These are phyloP conservation scores for Phataginus tricuspis DNA, from an alignment of 2,797 vertebrate species.

Conservation along the genomic window DNA sequence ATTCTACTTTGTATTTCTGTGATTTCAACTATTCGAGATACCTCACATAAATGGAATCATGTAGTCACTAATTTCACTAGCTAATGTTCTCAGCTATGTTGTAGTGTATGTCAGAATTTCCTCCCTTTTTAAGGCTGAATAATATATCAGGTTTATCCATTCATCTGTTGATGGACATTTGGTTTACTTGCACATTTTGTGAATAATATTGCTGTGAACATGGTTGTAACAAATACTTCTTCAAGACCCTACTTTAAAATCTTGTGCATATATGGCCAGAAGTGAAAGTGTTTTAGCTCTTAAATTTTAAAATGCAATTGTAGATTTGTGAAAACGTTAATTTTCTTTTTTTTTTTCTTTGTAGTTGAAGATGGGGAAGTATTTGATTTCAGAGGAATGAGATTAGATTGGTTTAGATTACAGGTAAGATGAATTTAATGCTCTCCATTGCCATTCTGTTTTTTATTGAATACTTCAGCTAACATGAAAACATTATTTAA, in stretches of 20 bases:
- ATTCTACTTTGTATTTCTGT: background rate
- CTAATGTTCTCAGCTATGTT: background rate
- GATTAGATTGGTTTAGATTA: slow-evolving; percentile 98
- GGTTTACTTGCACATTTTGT: slow-evolving; percentile 33
- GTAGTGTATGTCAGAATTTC: background rate
- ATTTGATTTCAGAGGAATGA: slow-evolving; percentile 99
- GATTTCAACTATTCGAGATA: background rate
- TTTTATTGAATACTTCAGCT: background rate
- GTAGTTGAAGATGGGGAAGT: slow-evolving; percentile 99
- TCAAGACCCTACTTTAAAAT: slow-evolving; percentile 22
- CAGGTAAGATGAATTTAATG: slow-evolving; percentile 89
- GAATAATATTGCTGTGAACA: background rate
- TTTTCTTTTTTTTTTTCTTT: slow-evolving; percentile 68
- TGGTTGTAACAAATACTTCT: background rate
- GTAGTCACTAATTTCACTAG: background rate
- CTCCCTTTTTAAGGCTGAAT: too few species aligned
- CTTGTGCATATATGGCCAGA: background rate
- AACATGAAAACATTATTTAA: slow-evolving; percentile 13
- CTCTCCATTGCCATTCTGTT: background rate
- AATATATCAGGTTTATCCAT: background rate
- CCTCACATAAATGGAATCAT: background rate
- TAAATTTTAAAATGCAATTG: slow-evolving; percentile 50
- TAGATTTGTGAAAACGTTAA: slow-evolving; percentile 52
- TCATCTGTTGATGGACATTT: background rate
- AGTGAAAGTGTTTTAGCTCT: slow-evolving; percentile 35